Percentiles rank a stretch among this genome's conserved stretches.
These are phyloP conservation scores for Drosophila sechellia DNA, from an alignment of 1,140 invertebrate species.

Conservation along the genomic window DNA sequence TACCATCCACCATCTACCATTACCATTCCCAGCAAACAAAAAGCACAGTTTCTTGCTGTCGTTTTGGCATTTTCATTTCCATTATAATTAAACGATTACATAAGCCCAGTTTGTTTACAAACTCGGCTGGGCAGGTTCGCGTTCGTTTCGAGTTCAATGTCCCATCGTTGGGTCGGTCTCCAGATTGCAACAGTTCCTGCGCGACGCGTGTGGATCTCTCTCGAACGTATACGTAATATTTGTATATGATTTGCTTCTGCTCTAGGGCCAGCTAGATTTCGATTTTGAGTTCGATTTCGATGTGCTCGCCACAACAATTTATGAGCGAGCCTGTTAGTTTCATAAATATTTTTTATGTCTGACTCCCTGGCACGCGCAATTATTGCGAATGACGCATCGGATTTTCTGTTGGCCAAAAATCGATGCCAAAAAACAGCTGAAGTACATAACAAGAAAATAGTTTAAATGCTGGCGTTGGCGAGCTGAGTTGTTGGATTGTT, in stretches of 20 bases:
- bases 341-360: slow-evolving; percentile 57
- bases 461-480: slow-evolving; percentile 69
- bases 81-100: slow-evolving; percentile 79
- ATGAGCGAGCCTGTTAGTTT: slow-evolving; percentile 5
- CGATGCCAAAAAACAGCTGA: slow-evolving; percentile 64
- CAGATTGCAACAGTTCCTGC: slow-evolving; percentile 76
- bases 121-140: slow-evolving; percentile 56
- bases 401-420: slow-evolving; percentile 58
- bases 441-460: slow-evolving; percentile 78
- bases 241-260: background rate
- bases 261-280: slow-evolving; percentile 17
- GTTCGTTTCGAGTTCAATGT: slow-evolving; percentile 81
- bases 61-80: slow-evolving; percentile 74
- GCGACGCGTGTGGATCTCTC: slow-evolving; percentile 70
- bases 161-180: slow-evolving; percentile 48
- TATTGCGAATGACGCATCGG: slow-evolving; percentile 77
- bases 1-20: slow-evolving; percentile 11
- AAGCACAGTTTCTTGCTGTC: slow-evolving; percentile 27
- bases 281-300: slow-evolving; percentile 27
- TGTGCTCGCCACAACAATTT: slow-evolving; percentile 16
- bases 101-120: slow-evolving; percentile 78
- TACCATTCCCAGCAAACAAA: slow-evolving; percentile 8
- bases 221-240: slow-evolving; percentile 55
- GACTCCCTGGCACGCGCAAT: slow-evolving; percentile 66
- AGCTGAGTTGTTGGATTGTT: slow-evolving; percentile 26